A percentile compares a stretch with the other conserved stretches of the same genome.
Conservation (phyloP, 2,888 invertebrate species). For the Patella depressa region DNA sequence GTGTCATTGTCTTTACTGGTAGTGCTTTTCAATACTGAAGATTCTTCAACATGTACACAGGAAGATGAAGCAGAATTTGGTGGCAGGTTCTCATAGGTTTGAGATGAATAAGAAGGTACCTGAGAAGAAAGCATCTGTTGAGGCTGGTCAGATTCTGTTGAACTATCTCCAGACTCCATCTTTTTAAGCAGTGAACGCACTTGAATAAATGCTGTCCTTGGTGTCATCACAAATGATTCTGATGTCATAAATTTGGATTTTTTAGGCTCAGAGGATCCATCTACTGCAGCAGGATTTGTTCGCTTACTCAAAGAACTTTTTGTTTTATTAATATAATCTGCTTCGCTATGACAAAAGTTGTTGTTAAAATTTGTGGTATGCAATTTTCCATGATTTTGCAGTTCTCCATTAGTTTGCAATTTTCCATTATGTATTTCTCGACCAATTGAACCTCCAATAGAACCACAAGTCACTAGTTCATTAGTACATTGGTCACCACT, state of each 20-base stretch:
- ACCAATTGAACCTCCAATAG: too few species aligned
- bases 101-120: not conserved
- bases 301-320: not conserved
- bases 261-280: not conserved
- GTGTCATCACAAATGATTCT: slow-evolving; percentile 6
- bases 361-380: not conserved
- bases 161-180: too few species aligned
- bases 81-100: not conserved
- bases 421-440: too few species aligned
- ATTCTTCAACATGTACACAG: not conserved
- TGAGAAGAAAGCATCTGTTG: not conserved
- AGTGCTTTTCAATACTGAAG: not conserved
- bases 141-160: too few species aligned
- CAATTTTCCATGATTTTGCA: not conserved
- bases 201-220: not conserved
- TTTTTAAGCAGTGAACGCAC: not conserved
- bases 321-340: not conserved
- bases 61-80: too few species aligned
- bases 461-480: not conserved
- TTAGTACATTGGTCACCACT: not conserved
- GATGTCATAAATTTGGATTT: slow-evolving; percentile 5
- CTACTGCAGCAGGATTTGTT: not conserved
- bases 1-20: not conserved
- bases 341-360: not conserved
- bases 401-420: not conserved